phyloP scores from a whole-genome alignment of 2,797 vertebrate genomes.

The Rallus crepitans region DNA sequence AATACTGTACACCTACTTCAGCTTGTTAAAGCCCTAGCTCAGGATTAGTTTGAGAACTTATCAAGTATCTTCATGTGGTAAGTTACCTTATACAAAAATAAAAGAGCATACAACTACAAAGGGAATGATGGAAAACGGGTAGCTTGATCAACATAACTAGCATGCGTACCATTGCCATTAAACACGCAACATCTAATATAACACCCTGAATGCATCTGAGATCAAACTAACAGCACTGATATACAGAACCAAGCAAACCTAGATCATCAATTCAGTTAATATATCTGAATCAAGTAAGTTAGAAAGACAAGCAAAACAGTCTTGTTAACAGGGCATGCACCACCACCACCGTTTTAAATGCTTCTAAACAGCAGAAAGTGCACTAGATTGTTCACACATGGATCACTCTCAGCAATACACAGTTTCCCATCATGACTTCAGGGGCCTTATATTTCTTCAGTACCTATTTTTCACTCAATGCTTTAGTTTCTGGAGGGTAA shows the following conservation, averaged over 20 bases:
- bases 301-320: no score
- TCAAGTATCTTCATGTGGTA: neutral
- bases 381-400: neutral
- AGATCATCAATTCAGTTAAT: neutral
- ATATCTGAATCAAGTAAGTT: no score
- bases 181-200: neutral
- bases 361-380: neutral
- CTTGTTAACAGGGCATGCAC: neutral
- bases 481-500: constrained; percentile 16
- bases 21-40: neutral
- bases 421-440: neutral
- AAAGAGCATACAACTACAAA: neutral
- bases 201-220: neutral
- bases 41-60: constrained; percentile 29
- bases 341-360: neutral
- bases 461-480: neutral
- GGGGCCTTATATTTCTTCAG: neutral
- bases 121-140: neutral
- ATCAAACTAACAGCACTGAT: neutral
- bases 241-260: constrained; percentile 33
- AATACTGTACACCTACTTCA: neutral
- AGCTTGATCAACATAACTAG: neutral
- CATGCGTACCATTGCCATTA: constrained; percentile 16
- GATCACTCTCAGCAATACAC: neutral
- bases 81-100: constrained; percentile 34